Conservation (phyloP, 2,888 invertebrate genomes). For the Chesias legatella region DNA sequence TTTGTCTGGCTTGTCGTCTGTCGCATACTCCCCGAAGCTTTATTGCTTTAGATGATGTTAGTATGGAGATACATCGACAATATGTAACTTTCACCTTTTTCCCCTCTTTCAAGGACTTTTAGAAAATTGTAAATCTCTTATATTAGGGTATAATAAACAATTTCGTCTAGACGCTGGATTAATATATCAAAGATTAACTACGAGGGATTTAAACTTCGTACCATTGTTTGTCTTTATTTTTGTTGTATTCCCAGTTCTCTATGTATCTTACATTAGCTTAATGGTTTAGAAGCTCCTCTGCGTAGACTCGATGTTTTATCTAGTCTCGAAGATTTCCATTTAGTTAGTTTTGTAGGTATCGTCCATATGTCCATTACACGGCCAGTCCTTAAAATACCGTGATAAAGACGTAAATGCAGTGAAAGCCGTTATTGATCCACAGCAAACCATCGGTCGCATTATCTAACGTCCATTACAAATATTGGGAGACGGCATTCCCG, state of each 20-base stretch:
- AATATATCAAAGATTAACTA: conserved; percentile 40
- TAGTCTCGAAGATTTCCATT: conserved; percentile 10
- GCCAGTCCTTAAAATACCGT: conserved; percentile 9
- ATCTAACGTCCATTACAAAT: conserved; percentile 53
- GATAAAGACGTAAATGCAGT: conserved; percentile 30
- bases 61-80: conserved; percentile 35
- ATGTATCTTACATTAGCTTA: conserved; percentile 29
- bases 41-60: conserved; percentile 38
- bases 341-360: not conserved
- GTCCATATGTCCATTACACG: not conserved
- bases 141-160: conserved; percentile 47
- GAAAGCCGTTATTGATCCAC: conserved; percentile 39
- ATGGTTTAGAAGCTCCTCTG: conserved; percentile 28
- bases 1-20: conserved; percentile 35
- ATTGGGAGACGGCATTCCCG: conserved; percentile 54
- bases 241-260: conserved; percentile 40
- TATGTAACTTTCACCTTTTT: conserved; percentile 49
- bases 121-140: conserved; percentile 39
- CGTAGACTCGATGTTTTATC: too few relatives aligned
- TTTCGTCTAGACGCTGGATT: conserved; percentile 49
- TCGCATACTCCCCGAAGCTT: conserved; percentile 34
- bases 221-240: conserved; percentile 42
- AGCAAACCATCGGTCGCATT: conserved; percentile 42
- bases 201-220: conserved; percentile 44
- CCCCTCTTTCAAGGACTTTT: conserved; percentile 36